phyloP scores from a whole-genome alignment of 2,797 vertebrate species.

The Chloroceryle amazona region DNA sequence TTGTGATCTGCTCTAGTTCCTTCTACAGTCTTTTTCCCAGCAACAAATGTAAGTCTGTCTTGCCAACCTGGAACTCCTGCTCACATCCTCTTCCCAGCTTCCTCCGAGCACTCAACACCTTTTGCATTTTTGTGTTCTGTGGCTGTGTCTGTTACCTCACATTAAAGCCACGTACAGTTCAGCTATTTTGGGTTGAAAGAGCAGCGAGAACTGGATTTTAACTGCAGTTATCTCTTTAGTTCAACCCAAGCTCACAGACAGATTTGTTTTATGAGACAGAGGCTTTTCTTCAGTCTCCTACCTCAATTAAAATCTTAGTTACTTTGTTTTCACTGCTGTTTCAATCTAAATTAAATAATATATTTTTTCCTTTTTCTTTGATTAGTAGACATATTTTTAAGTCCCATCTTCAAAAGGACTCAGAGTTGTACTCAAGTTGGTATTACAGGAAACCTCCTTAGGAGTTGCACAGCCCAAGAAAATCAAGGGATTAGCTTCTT shows the following conservation, averaged over 20 bases:
- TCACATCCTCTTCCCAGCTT: not conserved
- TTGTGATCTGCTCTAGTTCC: not conserved
- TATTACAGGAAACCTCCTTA: not conserved
- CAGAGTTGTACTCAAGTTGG: not conserved
- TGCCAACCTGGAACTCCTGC: not conserved
- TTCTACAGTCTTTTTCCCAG: not conserved
- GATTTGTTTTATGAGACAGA: not conserved
- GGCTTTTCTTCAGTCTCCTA: constrained; percentile 34
- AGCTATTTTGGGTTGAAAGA: constrained; percentile 13
- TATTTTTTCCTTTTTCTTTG: not conserved
- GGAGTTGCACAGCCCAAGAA: not conserved
- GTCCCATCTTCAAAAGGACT: not conserved
- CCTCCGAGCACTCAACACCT: not conserved
- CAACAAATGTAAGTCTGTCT: not conserved
- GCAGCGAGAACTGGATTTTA: not conserved
- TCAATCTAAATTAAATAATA: not conserved
- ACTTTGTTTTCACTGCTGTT: not conserved
- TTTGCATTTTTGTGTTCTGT: constrained; percentile 4
- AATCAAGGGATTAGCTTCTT: not conserved
- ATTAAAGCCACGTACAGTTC: constrained; percentile 3
- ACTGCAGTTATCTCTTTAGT: constrained; percentile 5
- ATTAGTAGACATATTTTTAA: not conserved
- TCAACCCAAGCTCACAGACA: not conserved
- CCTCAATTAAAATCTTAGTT: constrained; percentile 5
- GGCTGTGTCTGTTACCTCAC: not conserved